Conservation (phyloP, 2,113 vertebrate species). For the Elachura formosa region DNA sequence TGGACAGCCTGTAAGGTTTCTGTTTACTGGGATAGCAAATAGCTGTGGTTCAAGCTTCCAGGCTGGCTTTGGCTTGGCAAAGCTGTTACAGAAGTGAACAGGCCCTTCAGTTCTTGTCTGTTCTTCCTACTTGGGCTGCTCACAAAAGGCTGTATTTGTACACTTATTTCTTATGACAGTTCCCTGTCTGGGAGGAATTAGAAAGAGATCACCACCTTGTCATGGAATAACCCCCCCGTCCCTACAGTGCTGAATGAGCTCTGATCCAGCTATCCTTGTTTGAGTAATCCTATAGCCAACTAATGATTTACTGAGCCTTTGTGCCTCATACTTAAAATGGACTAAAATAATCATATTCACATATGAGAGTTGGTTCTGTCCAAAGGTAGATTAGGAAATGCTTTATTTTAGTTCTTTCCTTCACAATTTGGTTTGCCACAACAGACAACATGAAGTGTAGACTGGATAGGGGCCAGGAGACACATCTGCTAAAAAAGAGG, state of each 20-base stretch:
- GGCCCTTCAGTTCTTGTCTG: neutral
- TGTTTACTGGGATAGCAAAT: neutral
- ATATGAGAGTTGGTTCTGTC: neutral
- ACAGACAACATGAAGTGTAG: neutral
- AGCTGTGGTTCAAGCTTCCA: neutral
- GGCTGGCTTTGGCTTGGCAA: neutral
- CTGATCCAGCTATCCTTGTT: neutral
- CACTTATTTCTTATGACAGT: neutral
- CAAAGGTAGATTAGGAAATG: neutral
- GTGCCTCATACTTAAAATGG: neutral
- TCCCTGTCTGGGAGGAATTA: neutral
- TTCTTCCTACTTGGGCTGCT: neutral
- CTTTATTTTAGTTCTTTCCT: neutral
- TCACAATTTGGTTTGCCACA: neutral
- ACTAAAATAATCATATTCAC: accelerated
- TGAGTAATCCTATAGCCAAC: neutral
- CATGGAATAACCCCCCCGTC: neutral
- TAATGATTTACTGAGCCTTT: neutral
- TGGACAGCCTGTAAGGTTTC: neutral
- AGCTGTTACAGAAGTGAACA: neutral
- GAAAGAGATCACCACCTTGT: neutral
- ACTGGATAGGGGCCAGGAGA: constrained; percentile 61
- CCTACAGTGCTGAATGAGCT: neutral
- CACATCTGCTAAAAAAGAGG: constrained; percentile 61
- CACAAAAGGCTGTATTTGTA: neutral